phyloP scores from a whole-genome alignment of 2,888 invertebrate species.

The Taphrorychus bicolor region DNA sequence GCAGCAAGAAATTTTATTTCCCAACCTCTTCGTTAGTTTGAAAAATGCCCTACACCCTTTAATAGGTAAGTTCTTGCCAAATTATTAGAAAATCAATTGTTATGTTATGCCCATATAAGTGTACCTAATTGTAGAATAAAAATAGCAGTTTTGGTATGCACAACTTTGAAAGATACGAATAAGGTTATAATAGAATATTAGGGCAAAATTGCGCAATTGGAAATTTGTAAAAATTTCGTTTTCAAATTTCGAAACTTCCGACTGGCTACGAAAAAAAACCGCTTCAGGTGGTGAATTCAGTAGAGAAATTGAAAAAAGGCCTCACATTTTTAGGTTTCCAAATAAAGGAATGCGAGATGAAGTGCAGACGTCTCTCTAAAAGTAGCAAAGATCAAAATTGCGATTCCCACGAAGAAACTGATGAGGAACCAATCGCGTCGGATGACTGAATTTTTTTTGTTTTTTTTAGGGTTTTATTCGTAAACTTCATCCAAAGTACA shows the following conservation, averaged over 20 bases:
- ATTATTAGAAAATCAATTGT: too few relatives aligned
- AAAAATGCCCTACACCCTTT: conserved; percentile 80
- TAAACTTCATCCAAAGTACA: conserved; percentile 20
- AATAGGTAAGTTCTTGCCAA: conserved; percentile 36
- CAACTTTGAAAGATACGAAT: too few relatives aligned
- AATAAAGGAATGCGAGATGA: conserved; percentile 64
- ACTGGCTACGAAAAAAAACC: too few relatives aligned
- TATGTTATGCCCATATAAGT: too few relatives aligned
- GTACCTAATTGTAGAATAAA: too few relatives aligned
- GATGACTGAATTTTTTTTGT: conserved; percentile 41
- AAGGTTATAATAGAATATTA: too few relatives aligned
- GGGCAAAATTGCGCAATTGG: too few relatives aligned
- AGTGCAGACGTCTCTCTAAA: conserved; percentile 64
- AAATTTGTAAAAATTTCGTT: too few relatives aligned
- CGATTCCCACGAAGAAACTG: conserved; percentile 68
- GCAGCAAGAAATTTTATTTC: conserved; percentile 78
- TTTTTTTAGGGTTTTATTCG: neutral
- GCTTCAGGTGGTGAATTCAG: neutral
- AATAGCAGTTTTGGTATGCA: too few relatives aligned
- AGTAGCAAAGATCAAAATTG: conserved; percentile 62
- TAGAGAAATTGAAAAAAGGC: neutral
- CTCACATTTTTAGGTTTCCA: conserved; percentile 40
- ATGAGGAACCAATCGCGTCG: conserved; percentile 71
- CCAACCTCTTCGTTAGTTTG: conserved; percentile 76
- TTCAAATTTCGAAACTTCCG: too few relatives aligned